Base-by-base conservation (phyloP, 1,140 invertebrate genomes). In the Trachymyrmex cornetzi region DNA sequence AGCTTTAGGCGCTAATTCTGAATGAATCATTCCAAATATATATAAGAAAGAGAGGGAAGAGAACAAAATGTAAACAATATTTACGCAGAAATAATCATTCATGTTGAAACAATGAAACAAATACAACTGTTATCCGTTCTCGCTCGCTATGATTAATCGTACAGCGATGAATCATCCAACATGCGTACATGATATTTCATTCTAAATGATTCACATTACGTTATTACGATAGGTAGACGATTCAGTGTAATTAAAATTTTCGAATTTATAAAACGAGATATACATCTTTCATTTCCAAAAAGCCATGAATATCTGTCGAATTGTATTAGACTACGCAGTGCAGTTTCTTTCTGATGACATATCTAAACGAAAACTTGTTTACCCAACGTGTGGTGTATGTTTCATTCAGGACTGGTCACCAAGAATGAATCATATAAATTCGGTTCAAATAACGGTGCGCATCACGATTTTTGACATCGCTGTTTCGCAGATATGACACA, bases 401-500 rank as follows among this genome's bases (percentile, higher is more conserved):
- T 53, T 63, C 24, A 24, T 75, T 14, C 27, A 19, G 14, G 9
- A 84, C 48, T 63, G 24, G 14, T 75, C 44, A 77, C 4, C 30
- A 27, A 53, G 38, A 84, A 27, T 61, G 55, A 61, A 74, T 84
- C 38, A 75, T 48, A 19, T 12, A 48, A 22, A 84, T 61, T 30
- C 55, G 55, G 14, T 16, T 84, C 19, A 34, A 75, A 74, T 84
- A 84, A 84, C 71, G 24, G 7, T 44, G 38, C 55, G 44, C 19
- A 38, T 59, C 69, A 72, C 55, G n/a, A 75, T 61, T 84, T 84
- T 74, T 57, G 69, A 74, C 55, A 27, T 34, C 14, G 55, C 19
- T 30, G 55, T 74, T 82, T 74, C 69, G n/a, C 55, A 22, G 38
- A 44, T 14, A 61, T 30, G 80, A 74, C 55, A 16, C 27, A 19